These are phyloP conservation scores for Eulemur rufifrons DNA, from an alignment of 2,113 vertebrate genomes.

Conservation along the genomic window DNA sequence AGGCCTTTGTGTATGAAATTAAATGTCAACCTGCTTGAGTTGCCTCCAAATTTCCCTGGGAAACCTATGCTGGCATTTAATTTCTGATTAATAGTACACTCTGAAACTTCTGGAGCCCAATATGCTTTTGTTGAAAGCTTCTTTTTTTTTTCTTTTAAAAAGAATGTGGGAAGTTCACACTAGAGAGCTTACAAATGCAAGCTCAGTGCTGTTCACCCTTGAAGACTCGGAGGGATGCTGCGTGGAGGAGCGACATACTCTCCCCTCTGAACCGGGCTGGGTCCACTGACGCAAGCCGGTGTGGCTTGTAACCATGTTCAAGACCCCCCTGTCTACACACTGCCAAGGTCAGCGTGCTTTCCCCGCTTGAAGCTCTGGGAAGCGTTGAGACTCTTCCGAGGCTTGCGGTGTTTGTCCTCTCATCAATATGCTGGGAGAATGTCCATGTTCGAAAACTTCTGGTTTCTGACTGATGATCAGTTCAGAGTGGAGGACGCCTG, in stretches of 20 bases:
- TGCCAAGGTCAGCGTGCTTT: rapidly evolving
- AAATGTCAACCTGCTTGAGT: constrained; percentile 54
- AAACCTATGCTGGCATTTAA: constrained; percentile 31
- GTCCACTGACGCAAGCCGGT: rapidly evolving
- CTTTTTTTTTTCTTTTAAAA: not conserved
- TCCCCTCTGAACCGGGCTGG: not conserved
- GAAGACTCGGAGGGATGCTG: rapidly evolving
- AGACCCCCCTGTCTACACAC: rapidly evolving
- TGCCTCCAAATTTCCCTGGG: constrained; percentile 1
- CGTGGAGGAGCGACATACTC: rapidly evolving
- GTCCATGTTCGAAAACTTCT: not conserved
- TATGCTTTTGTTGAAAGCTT: not conserved
- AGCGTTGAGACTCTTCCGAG: not conserved
- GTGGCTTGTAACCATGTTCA: not conserved
- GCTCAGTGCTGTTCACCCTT: not conserved
- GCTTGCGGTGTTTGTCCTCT: not conserved
- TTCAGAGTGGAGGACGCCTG: not conserved
- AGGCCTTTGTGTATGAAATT: constrained; percentile 36
- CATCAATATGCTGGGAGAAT: not conserved
- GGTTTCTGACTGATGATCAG: not conserved
- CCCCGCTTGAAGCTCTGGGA: not conserved
- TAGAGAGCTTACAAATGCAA: not conserved
- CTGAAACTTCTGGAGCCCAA: not conserved
- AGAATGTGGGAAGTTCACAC: not conserved
- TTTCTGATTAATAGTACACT: constrained; percentile 49